phyloP scores from a whole-genome alignment of 1,140 invertebrate genomes.

The Tyrophagus putrescentiae region DNA sequence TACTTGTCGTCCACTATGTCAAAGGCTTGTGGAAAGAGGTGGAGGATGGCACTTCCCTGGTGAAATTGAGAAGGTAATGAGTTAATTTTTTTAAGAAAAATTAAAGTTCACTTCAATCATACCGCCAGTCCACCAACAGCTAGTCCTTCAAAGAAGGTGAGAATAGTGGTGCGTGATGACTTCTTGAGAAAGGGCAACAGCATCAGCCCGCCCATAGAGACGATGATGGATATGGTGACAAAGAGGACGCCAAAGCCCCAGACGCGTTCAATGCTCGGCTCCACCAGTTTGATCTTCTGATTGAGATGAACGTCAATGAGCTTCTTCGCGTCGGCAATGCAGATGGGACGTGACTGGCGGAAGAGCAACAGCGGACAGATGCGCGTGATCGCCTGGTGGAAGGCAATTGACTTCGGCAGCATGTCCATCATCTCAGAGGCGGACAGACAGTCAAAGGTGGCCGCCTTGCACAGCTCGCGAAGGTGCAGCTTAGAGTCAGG shows the following conservation, averaged over 20 bases:
- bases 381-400: slow-evolving; percentile 21
- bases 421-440: slow-evolving; percentile 16
- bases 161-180: slow-evolving; percentile 21
- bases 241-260: slow-evolving; percentile 23
- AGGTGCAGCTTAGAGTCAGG: background rate
- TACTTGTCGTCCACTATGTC: slow-evolving; percentile 23
- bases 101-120: background rate
- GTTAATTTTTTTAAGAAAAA: background rate
- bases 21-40: slow-evolving; percentile 26
- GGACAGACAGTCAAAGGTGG: slow-evolving; percentile 22
- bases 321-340: background rate
- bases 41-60: slow-evolving; percentile 23
- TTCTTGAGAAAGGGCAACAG: slow-evolving; percentile 23
- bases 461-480: slow-evolving; percentile 18
- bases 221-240: slow-evolving; percentile 24
- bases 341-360: slow-evolving; percentile 16
- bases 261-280: slow-evolving; percentile 23
- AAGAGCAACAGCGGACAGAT: slow-evolving; percentile 24
- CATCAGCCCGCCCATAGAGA: slow-evolving; percentile 25
- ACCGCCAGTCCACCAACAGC: slow-evolving; percentile 23
- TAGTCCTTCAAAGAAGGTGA: slow-evolving; percentile 25
- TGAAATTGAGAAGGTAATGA: background rate
- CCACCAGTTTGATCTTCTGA: slow-evolving; percentile 20
- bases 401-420: background rate
- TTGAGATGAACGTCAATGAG: background rate